Conservation (phyloP, 2,797 vertebrate species). For the Fringilla coelebs region DNA sequence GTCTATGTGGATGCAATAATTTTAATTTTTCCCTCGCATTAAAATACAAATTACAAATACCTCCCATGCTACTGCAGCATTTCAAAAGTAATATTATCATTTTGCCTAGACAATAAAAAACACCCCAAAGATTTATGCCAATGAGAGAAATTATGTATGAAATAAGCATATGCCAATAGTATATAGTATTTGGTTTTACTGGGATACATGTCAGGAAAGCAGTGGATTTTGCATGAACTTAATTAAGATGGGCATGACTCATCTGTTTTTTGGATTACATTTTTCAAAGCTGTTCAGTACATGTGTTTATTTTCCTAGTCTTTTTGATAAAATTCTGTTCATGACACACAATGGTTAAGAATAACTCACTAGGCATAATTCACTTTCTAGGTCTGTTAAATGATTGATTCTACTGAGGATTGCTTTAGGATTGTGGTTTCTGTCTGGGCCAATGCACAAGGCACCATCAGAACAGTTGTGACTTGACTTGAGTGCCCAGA, state of each 20-base stretch:
- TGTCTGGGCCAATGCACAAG: rapidly evolving
- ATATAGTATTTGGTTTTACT: background rate
- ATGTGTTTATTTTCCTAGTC: background rate
- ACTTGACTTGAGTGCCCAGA: background rate
- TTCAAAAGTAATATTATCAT: background rate
- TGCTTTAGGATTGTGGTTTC: background rate
- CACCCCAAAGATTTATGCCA: background rate
- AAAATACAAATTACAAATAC: background rate
- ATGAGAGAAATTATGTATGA: background rate
- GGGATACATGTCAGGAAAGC: background rate
- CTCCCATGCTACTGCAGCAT: background rate
- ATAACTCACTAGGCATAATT: background rate
- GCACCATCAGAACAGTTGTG: background rate
- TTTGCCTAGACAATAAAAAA: background rate
- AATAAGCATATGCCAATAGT: background rate
- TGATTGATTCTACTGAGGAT: background rate
- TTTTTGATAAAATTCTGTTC: background rate
- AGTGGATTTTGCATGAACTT: background rate
- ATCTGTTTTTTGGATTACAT: background rate
- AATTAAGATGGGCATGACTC: background rate
- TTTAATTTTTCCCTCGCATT: background rate
- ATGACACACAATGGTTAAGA: background rate
- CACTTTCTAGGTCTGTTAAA: background rate
- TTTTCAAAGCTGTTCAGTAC: background rate
- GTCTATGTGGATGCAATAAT: background rate